phyloP scores from a whole-genome alignment of 2,888 invertebrate genomes.

The Amphipoea lucens region DNA sequence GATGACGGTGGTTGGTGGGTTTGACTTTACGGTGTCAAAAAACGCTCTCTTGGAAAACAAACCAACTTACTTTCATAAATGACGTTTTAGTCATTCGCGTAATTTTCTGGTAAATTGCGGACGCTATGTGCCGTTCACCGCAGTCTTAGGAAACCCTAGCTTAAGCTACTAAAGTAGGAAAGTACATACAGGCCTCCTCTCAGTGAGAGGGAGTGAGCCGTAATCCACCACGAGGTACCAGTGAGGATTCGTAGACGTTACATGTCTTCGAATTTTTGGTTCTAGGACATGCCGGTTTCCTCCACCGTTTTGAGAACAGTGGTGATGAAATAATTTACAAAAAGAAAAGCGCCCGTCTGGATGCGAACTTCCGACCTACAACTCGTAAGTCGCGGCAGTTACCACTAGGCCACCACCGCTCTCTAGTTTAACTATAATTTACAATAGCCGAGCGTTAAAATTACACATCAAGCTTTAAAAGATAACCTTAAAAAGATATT shows the following conservation, averaged over 20 bases:
- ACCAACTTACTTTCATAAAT: not conserved
- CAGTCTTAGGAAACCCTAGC: not conserved
- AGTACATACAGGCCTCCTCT: not conserved
- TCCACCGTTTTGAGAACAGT: not conserved
- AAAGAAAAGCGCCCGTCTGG: too few species aligned
- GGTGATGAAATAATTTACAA: not conserved
- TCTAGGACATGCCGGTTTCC: too few species aligned
- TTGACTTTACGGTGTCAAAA: not conserved
- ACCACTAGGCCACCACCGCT: too few species aligned
- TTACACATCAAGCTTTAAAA: not conserved
- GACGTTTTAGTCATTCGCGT: not conserved
- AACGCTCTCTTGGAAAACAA: not conserved
- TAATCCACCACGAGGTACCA: not conserved
- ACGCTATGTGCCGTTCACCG: not conserved
- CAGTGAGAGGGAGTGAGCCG: not conserved
- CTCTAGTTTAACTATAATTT: not conserved
- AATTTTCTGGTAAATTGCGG: not conserved
- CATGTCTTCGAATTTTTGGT: too few species aligned
- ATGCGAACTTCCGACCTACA: too few species aligned
- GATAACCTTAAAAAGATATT: not conserved
- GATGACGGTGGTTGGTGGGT: not conserved
- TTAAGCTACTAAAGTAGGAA: not conserved
- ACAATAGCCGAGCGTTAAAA: not conserved
- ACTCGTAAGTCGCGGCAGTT: too few species aligned
- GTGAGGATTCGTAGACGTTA: too few species aligned